Conservation (phyloP, 2,113 vertebrate genomes). For the Platichthys stellatus region DNA sequence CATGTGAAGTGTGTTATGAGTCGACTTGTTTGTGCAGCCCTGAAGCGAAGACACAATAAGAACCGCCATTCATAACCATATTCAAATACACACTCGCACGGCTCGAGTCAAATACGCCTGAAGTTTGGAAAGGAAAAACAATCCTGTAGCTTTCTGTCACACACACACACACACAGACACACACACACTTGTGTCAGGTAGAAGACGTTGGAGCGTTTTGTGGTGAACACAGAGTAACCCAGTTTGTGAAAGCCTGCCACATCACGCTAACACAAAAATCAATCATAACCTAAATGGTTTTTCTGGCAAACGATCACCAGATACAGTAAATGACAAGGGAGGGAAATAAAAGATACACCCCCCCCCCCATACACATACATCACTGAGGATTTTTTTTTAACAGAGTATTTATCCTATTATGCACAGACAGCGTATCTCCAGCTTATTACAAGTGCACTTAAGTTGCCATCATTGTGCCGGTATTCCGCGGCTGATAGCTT, state of each 20-base stretch:
- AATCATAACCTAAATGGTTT: not conserved
- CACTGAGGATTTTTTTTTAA: conserved; percentile 20
- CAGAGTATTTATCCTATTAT: conserved; percentile 12
- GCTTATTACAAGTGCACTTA: conserved; percentile 37
- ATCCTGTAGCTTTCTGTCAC: no score
- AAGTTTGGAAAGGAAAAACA: no score
- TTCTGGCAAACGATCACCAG: not conserved
- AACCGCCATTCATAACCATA: no score
- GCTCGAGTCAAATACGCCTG: no score
- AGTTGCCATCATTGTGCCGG: conserved; percentile 38
- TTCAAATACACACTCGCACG: no score
- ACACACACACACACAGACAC: no score
- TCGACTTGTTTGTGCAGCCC: no score
- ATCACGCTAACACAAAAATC: not conserved
- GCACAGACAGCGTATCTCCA: conserved; percentile 1
- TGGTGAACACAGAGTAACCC: not conserved
- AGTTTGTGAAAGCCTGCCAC: not conserved
- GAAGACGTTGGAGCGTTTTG: not conserved
- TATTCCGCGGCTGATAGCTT: conserved; percentile 21
- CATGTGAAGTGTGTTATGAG: no score
- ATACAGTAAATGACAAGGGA: conserved; percentile 9
- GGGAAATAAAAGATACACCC: not conserved
- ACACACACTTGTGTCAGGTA: not conserved
- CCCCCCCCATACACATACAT: not conserved
- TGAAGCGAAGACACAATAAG: no score